Base-by-base conservation (phyloP, 1,140 invertebrate species). In the Pomacea maculata region DNA sequence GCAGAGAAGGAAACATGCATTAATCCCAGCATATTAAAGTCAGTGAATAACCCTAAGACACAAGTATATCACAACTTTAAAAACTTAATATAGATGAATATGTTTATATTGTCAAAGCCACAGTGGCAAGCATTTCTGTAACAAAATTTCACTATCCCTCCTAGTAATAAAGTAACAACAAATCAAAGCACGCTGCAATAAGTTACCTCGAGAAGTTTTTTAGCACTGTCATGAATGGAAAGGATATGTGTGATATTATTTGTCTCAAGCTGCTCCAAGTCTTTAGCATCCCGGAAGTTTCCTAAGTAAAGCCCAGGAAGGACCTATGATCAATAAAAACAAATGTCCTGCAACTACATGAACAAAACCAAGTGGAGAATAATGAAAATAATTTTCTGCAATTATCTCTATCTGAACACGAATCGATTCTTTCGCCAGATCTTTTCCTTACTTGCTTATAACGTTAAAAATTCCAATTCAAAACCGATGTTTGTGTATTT, bases 231-330 rank as follows among this genome's bases (percentile, higher is more conserved):
- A 92, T 98, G 97, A 89, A 99, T 97, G 80, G 97, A 96, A 75
- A 99, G 93, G 83, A 99, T 98, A 91, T 99, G 97, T 25, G 97
- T 97, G 82, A 99, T 99, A 87, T 95, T 95, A 92, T 96, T 95
- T 83, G 95, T 94, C 85, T 96, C 94, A 85, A 98, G 92, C 91
- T 98, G 97, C 85, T 95, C 93, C 19, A 94, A 90, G 92, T 98
- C 97, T 92, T 98, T 98, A 25, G 97, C 97, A 92, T 99, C 97
- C 86, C 97, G 93, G 91, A 93, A 91, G 85, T 92, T 93, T 29
- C 93, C 93, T 70, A 93, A 85, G 85, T 92, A 93, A 9, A 93
- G 85, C 55, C 92, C 92, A 79, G 89, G 89, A 67, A 91, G 71
- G 74, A 91, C 86, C 90, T 91, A 80, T n/a, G 86, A 80, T 34